Evolutionary conservation across 35 echinoderm and acorn worm species (phyloP).

Genomic region (Apostichopus californicus): DNA sequence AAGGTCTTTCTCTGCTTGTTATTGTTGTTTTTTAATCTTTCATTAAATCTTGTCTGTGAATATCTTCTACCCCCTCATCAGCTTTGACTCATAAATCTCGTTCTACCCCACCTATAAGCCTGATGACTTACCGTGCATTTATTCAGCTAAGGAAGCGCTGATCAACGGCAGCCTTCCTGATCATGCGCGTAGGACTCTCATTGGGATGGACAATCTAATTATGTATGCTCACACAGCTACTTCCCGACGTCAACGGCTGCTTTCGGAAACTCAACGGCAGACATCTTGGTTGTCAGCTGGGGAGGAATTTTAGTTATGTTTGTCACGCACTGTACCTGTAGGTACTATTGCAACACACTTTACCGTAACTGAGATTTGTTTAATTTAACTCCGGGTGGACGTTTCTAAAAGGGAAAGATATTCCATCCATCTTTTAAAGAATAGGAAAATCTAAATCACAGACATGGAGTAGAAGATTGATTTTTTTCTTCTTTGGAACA

Average conservation of each 20-base stretch:
- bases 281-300: constrained; percentile 12
- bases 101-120: not conserved
- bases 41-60: not conserved
- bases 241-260: not conserved
- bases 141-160: not conserved
- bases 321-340: not conserved
- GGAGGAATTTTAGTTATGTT: constrained; percentile 3
- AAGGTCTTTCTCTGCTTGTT: not conserved
- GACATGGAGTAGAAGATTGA: not conserved
- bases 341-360: not conserved
- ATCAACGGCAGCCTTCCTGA: not conserved
- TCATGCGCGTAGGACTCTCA: not conserved
- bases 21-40: not conserved
- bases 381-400: not conserved
- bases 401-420: not conserved
- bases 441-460: not conserved
- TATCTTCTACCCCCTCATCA: not conserved
- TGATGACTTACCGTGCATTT: not conserved
- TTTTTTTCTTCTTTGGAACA: not conserved
- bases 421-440: not conserved
- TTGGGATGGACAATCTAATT: not conserved
- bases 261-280: not conserved
- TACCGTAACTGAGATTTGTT: not conserved
- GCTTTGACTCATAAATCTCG: constrained; percentile 2
- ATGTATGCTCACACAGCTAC: not conserved